Conservation (phyloP, 2,113 vertebrate genomes). For the Lophura nycthemera region DNA sequence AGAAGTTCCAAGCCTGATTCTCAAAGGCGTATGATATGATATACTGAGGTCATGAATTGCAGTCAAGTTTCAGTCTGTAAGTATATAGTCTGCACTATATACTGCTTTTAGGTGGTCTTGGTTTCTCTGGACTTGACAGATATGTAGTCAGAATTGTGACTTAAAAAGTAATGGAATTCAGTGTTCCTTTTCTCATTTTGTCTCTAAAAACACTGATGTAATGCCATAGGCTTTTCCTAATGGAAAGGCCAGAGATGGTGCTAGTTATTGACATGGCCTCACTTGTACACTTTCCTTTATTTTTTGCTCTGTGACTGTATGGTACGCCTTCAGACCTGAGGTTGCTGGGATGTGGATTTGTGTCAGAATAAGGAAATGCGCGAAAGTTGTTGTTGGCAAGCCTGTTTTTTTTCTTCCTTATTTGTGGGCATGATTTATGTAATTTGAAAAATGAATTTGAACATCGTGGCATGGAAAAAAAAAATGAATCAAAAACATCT, state of each 20-base stretch:
- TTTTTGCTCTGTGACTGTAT: background rate
- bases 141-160: background rate
- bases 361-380: background rate
- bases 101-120: background rate
- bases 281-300: background rate
- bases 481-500: background rate
- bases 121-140: background rate
- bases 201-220: background rate
- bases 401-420: background rate
- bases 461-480: background rate
- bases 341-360: background rate
- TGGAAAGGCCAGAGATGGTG: background rate
- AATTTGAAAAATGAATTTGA: background rate
- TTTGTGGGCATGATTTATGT: background rate
- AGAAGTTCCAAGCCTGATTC: background rate
- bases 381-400: background rate
- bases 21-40: background rate
- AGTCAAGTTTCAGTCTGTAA: background rate
- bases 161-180: background rate
- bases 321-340: background rate
- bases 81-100: too few species aligned
- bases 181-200: background rate
- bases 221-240: background rate
- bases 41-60: fast-evolving
- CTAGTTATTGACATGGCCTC: background rate